Percentiles rank a stretch among this genome's conserved stretches.
These are phyloP conservation scores for Drosophila aff. DNA, from an alignment of 1,140 invertebrate species.

Conservation along the genomic window DNA sequence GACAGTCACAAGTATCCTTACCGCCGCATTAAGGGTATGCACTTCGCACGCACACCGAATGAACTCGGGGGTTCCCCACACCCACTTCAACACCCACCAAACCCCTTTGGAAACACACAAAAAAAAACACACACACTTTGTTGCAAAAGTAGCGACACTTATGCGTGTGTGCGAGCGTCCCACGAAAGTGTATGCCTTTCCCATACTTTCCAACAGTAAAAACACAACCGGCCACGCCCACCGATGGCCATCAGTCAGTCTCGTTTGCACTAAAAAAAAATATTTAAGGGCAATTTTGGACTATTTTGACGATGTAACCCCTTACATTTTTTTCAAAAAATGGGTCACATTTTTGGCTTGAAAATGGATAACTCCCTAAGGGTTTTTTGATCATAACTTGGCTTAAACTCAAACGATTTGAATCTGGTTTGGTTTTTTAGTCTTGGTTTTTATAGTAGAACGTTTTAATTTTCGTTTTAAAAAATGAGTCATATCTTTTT, in stretches of 20 bases:
- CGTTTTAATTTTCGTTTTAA: too few species aligned
- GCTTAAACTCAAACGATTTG: too few species aligned
- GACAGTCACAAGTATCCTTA: slow-evolving; percentile 3
- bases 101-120: background rate
- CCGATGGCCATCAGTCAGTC: slow-evolving; percentile 15
- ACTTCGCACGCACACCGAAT: slow-evolving; percentile 5
- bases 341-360: too few species aligned
- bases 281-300: too few species aligned
- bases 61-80: background rate
- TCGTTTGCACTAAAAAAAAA: background rate
- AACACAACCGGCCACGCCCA: slow-evolving; percentile 12
- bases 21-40: slow-evolving; percentile 3
- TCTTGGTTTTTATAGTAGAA: too few species aligned
- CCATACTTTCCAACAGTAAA: slow-evolving; percentile 5
- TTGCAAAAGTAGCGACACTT: slow-evolving; percentile 69
- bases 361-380: too few species aligned
- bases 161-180: slow-evolving; percentile 65
- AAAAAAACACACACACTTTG: slow-evolving; percentile 56
- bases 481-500: too few species aligned
- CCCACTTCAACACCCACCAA: background rate
- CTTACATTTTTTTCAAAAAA: too few species aligned
- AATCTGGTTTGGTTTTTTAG: too few species aligned
- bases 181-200: slow-evolving; percentile 20
- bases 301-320: too few species aligned
- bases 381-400: too few species aligned